Evolutionary conservation across 1,140 invertebrate species (phyloP), one percentile per base, ranked within the genome.

Genomic region (Zaprionus capensis): DNA sequence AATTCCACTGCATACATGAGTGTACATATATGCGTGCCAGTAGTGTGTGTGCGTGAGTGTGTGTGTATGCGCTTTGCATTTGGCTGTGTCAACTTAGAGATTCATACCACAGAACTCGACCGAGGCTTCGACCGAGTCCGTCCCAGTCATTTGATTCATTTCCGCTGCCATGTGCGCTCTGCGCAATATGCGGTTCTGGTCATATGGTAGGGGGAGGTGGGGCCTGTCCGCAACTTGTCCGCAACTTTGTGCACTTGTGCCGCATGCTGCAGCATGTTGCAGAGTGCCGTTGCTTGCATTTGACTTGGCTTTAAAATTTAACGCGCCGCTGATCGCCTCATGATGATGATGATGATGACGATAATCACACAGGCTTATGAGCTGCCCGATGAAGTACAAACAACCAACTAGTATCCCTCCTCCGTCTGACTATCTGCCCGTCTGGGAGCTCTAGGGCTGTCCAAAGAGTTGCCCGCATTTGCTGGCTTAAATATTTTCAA

Each of bases 301-400:
- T 74, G 65, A 36, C 44, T 71, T 66, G 62, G 53, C 70, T 83
- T 88, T 78, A 83, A 87, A 78, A 82, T 83, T 78, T 80, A 80
- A 75, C 68, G 66, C 71, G 51, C 61, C 51, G 49, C 15, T 44
- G 74, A 46, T 46, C 41, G 41, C 41, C n/a, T 46, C n/a, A 6
- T 44, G 41, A 6, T 6, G 41, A 34, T 34, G 38, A 15, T 41
- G 41, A 17, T 17, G 41, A 46, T 46, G 73, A 22, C 31, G 75
- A 81, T 88, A 81, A 88, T 88, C 81, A 72, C 75, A 46, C 17
- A 72, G 75, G 69, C 78, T 90, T 84, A 88, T 84, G 84, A 76
- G 75, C 84, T 88, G 84, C 63, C 85, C 76, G 84, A 88, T 88
- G 84, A 81, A 74, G 81, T 88, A 84, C 71, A 88, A 88, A 88